phyloP scores from a whole-genome alignment of 1,140 invertebrate genomes.

The Lutraria rhynchaena region DNA sequence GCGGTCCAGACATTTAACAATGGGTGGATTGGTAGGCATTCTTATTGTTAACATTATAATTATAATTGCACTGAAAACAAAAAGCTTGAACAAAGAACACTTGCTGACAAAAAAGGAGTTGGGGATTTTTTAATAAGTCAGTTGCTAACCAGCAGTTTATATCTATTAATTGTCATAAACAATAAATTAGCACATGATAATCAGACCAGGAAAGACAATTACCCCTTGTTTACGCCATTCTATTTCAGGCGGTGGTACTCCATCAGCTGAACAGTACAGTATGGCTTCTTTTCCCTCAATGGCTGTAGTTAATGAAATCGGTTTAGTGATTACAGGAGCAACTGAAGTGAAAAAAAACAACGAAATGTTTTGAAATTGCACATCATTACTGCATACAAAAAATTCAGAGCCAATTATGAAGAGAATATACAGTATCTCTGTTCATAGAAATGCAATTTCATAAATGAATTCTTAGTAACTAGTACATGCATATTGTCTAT shows the following conservation, averaged over 20 bases:
- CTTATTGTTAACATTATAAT: too few relatives aligned
- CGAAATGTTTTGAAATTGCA: not conserved
- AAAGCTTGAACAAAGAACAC: too few relatives aligned
- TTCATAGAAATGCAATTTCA: not conserved
- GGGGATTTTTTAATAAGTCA: too few relatives aligned
- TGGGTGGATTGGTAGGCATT: too few relatives aligned
- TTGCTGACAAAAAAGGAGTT: too few relatives aligned
- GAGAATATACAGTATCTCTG: not conserved
- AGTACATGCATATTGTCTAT: not conserved
- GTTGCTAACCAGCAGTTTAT: too few relatives aligned
- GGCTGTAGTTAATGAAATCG: not conserved
- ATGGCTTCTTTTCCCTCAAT: constrained; percentile 2
- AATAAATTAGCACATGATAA: too few relatives aligned
- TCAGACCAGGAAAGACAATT: not conserved
- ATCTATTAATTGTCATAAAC: too few relatives aligned
- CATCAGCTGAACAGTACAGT: constrained; percentile 11
- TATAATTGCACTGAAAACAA: too few relatives aligned
- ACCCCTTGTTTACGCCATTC: constrained; percentile 33
- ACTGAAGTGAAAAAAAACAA: not conserved
- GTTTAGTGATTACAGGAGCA: not conserved
- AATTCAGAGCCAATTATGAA: not conserved
- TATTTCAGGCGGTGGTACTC: constrained; percentile 2
- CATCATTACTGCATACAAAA: not conserved
- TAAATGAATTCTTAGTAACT: not conserved
- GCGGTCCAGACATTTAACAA: too few relatives aligned